Percentiles rank a stretch among this genome's conserved stretches.
phyloP scores from a whole-genome alignment of 2,113 vertebrate genomes.

The Heterotilapia buettikoferi region DNA sequence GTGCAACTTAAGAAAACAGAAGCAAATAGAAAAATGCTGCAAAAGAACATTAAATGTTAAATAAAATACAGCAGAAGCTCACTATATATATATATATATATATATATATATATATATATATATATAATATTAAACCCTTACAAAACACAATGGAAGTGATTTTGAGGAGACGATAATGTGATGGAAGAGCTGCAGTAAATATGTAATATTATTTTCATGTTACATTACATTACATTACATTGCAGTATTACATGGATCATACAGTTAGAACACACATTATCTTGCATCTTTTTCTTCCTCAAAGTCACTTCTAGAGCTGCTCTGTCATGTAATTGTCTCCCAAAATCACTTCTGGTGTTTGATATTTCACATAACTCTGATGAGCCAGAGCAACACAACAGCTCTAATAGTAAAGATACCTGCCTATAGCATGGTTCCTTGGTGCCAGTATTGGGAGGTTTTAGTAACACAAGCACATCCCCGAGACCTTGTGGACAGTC shows the following conservation, averaged over 20 bases:
- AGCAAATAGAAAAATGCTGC: background rate
- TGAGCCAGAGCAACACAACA: background rate
- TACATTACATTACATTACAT: background rate
- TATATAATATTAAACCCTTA: too few species aligned
- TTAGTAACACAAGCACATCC: background rate
- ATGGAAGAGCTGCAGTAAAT: background rate
- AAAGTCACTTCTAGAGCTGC: background rate
- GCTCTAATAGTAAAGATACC: background rate
- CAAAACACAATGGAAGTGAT: background rate
- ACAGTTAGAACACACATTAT: background rate
- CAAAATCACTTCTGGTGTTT: background rate
- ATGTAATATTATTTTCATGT: background rate
- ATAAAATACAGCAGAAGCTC: background rate
- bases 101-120: too few species aligned
- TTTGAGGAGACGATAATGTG: background rate
- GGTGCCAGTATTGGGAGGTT: background rate
- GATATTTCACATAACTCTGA: background rate
- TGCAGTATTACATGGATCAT: background rate
- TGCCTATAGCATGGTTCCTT: background rate
- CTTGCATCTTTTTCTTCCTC: background rate
- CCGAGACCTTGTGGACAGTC: background rate
- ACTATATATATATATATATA: rapidly evolving
- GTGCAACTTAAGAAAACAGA: background rate
- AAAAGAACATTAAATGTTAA: background rate
- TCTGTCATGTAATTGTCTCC: background rate